Percentiles rank a stretch among this genome's conserved stretches.
Conservation (phyloP, 2,888 invertebrate species). For the Zhuqinia jingwanae region DNA sequence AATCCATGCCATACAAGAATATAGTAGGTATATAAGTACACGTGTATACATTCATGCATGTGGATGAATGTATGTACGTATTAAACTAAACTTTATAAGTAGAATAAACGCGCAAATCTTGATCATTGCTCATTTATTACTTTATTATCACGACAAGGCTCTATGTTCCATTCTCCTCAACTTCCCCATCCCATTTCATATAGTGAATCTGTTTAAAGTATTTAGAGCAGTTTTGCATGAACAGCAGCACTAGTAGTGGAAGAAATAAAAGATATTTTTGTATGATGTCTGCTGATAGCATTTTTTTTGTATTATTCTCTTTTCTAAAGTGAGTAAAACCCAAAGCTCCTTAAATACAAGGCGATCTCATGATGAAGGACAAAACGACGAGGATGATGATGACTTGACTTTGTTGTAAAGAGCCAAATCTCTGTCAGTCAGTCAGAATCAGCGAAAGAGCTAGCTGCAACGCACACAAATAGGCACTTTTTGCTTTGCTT, state of each 20-base stretch:
- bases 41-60: too few species aligned
- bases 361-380: constrained; percentile 8
- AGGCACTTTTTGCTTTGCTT: too few species aligned
- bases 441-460: background rate
- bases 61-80: too few species aligned
- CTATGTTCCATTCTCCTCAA: background rate
- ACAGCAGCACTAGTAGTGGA: constrained; percentile 6
- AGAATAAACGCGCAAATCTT: too few species aligned
- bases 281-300: constrained; percentile 19
- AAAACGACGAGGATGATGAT: background rate
- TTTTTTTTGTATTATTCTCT: background rate
- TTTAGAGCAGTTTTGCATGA: constrained; percentile 55
- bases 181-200: constrained; percentile 31
- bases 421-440: constrained; percentile 65
- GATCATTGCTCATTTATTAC: constrained; percentile 30
- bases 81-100: too few species aligned
- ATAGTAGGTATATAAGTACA: too few species aligned
- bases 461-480: background rate
- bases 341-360: too few species aligned
- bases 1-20: too few species aligned
- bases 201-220: constrained; percentile 56
- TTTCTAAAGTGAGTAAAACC: background rate
- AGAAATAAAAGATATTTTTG: background rate
- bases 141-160: constrained; percentile 25
- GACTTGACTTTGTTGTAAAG: constrained; percentile 41